These are phyloP conservation scores for Tribolium madens DNA, from an alignment of 1,140 invertebrate species.

Conservation along the genomic window DNA sequence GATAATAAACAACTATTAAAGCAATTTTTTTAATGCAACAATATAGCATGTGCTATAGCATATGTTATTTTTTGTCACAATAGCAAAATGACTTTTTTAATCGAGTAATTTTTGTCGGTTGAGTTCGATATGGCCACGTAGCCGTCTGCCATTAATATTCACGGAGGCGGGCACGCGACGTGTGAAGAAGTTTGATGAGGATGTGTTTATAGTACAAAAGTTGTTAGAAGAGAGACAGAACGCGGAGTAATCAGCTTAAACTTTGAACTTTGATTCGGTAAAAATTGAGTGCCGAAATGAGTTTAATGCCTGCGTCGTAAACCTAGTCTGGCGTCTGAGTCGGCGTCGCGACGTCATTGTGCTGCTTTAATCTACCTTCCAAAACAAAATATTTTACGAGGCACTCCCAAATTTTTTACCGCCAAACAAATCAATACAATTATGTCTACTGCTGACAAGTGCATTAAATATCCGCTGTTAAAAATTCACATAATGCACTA, in stretches of 20 bases:
- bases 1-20: no score
- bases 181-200: slow-evolving; percentile 50
- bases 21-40: no score
- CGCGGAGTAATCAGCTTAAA: not conserved
- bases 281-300: not conserved
- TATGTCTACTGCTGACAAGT: not conserved
- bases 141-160: slow-evolving; percentile 55
- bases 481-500: slow-evolving; percentile 17
- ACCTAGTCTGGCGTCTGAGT: slow-evolving; percentile 49
- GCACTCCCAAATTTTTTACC: not conserved
- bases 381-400: slow-evolving; percentile 14
- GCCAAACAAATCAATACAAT: not conserved
- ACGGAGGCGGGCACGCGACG: slow-evolving; percentile 42
- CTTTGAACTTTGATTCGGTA: slow-evolving; percentile 27
- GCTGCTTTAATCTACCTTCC: slow-evolving; percentile 28
- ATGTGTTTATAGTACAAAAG: slow-evolving; percentile 11
- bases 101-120: no score
- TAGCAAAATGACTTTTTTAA: no score
- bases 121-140: no score
- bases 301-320: slow-evolving; percentile 48
- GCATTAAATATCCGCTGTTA: not conserved
- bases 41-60: no score
- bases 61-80: no score
- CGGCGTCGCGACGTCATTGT: slow-evolving; percentile 51
- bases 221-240: not conserved